Conservation (phyloP, 2,888 invertebrate species). For the Watsonalla binaria region DNA sequence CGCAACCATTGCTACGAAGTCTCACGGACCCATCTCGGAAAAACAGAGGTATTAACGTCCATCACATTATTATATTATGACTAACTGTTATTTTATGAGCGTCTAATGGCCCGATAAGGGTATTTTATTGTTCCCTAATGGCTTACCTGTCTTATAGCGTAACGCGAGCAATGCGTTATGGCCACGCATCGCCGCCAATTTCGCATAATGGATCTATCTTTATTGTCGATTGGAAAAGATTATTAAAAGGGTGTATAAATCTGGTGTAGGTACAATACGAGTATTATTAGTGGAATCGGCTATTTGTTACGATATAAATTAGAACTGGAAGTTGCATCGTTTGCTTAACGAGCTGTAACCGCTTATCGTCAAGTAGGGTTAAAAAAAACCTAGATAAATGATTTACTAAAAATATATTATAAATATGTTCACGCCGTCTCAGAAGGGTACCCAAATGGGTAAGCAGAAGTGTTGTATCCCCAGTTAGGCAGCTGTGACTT, state of each 20-base stretch:
- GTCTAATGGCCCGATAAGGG: constrained; percentile 75
- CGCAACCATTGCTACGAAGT: constrained; percentile 10
- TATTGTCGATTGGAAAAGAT: constrained; percentile 51
- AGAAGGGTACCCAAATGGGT: too few relatives aligned
- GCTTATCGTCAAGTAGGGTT: too few relatives aligned
- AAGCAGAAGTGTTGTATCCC: too few relatives aligned
- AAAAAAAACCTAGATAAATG: too few relatives aligned
- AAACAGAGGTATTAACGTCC: constrained; percentile 72
- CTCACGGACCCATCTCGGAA: constrained; percentile 23
- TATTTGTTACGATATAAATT: background rate
- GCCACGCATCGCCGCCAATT: constrained; percentile 64
- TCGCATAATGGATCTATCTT: constrained; percentile 70
- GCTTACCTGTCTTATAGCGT: constrained; percentile 72
- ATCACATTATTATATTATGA: constrained; percentile 71
- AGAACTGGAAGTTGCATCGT: background rate
- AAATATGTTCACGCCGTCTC: too few relatives aligned
- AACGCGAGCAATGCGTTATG: constrained; percentile 65
- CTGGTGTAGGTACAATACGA: constrained; percentile 8
- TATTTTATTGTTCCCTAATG: constrained; percentile 77
- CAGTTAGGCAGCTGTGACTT: too few relatives aligned
- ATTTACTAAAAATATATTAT: too few relatives aligned
- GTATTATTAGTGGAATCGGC: background rate
- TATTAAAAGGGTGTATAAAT: constrained; percentile 42
- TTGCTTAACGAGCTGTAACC: too few relatives aligned
- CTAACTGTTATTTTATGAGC: constrained; percentile 78